Evolutionary conservation across 2,797 vertebrate genomes (phyloP).

Genomic region (Sparus aurata): DNA sequence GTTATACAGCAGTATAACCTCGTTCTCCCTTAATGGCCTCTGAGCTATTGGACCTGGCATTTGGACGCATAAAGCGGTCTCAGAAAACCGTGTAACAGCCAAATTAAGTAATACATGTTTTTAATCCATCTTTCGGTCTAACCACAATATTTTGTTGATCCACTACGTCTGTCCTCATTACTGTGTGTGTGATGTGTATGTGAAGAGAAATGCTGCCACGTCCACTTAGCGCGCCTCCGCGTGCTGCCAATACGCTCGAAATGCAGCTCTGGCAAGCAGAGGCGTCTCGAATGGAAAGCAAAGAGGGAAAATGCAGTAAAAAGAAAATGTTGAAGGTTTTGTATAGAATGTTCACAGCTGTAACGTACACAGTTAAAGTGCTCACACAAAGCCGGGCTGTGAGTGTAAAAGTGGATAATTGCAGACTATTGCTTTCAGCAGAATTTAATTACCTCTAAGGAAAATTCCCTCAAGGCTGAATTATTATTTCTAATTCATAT

Average conservation of each 20-base stretch:
- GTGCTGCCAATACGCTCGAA: conserved; percentile 51
- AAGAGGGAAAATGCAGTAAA: conserved; percentile 58
- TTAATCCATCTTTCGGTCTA: conserved; percentile 68
- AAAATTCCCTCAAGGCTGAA: conserved; percentile 49
- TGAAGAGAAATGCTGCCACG: conserved; percentile 63
- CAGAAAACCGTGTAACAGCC: conserved; percentile 65
- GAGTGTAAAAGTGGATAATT: conserved; percentile 62
- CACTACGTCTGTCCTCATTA: conserved; percentile 58
- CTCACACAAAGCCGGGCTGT: conserved; percentile 46
- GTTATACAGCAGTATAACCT: conserved; percentile 29
- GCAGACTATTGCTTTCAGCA: conserved; percentile 42
- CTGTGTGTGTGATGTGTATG: conserved; percentile 65
- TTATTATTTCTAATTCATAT: conserved; percentile 58
- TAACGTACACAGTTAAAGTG: conserved; percentile 54
- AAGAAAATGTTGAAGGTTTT: conserved; percentile 32
- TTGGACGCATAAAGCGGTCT: conserved; percentile 37
- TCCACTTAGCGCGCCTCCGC: conserved; percentile 50
- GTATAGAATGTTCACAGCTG: conserved; percentile 48
- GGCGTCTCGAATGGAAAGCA: conserved; percentile 38
- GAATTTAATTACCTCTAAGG: conserved; percentile 59
- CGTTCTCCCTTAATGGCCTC: conserved; percentile 16
- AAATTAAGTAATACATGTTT: conserved; percentile 64
- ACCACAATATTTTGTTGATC: conserved; percentile 63
- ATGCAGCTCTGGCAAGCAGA: conserved; percentile 46
- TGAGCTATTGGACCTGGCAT: conserved; percentile 52